Evolutionary conservation across 2,797 vertebrate genomes (phyloP).

Genomic region (Microchirus variegatus): DNA sequence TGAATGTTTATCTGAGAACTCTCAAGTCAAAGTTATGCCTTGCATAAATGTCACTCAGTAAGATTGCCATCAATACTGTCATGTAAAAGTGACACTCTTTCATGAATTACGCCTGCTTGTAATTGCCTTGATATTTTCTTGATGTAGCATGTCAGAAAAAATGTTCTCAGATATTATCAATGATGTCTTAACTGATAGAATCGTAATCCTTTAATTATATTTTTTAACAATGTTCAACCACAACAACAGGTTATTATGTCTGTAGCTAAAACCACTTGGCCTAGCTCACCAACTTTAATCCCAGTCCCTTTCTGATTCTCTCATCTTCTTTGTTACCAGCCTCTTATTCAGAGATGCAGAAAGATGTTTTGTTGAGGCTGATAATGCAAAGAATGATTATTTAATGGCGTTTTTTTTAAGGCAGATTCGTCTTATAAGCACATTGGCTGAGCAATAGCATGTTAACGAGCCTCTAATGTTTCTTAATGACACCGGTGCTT

Average conservation of each 20-base stretch:
- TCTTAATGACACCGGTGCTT: conserved; percentile 59
- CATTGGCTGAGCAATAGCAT: conserved; percentile 57
- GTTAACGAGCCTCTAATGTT: conserved; percentile 73
- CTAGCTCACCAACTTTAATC: conserved; percentile 31
- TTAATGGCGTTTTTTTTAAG: conserved; percentile 28
- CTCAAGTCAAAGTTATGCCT: background rate
- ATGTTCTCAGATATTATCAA: background rate
- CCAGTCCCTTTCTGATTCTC: conserved; percentile 10
- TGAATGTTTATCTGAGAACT: background rate
- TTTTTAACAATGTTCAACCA: no score
- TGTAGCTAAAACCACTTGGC: background rate
- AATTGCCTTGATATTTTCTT: background rate
- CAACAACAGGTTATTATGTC: no score
- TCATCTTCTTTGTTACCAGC: conserved; percentile 38
- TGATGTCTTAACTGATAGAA: conserved; percentile 4
- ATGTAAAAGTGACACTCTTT: background rate
- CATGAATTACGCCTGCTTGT: background rate
- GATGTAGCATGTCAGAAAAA: background rate
- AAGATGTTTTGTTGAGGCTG: conserved; percentile 21
- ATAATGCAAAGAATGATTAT: conserved; percentile 49
- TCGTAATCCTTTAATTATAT: no score
- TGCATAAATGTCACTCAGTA: background rate
- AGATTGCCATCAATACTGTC: background rate
- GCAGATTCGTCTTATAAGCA: conserved; percentile 46
- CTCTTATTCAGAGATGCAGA: background rate